A percentile compares a stretch with the other conserved stretches of the same genome.
These are phyloP conservation scores for Venturia canescens DNA, from an alignment of 1,140 invertebrate species.

Conservation along the genomic window DNA sequence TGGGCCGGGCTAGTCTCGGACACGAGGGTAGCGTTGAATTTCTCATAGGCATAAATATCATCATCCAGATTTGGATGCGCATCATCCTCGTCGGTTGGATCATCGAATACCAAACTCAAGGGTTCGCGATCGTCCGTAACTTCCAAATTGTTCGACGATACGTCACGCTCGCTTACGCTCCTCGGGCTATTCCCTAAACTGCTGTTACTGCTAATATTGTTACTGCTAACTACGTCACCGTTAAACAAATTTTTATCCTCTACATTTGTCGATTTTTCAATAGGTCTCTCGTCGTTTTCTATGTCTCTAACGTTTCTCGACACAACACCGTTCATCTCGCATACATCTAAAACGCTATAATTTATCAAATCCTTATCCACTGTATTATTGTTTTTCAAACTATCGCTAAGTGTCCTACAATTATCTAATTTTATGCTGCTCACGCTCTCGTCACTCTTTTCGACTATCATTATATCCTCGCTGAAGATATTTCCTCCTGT, in stretches of 20 bases:
- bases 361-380: constrained; percentile 52
- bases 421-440: constrained; percentile 66
- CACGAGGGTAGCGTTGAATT: constrained; percentile 63
- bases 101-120: constrained; percentile 67
- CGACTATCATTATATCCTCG: constrained; percentile 68
- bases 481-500: constrained; percentile 43
- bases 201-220: constrained; percentile 61
- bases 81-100: constrained; percentile 62
- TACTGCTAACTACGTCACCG: constrained; percentile 63
- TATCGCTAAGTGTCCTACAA: constrained; percentile 62
- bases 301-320: constrained; percentile 58
- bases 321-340: constrained; percentile 49
- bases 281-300: constrained; percentile 44
- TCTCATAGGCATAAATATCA: constrained; percentile 74
- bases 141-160: constrained; percentile 63
- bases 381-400: constrained; percentile 55
- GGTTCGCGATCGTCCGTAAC: constrained; percentile 65
- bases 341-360: constrained; percentile 58
- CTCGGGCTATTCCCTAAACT: constrained; percentile 68
- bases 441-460: constrained; percentile 66
- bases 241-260: constrained; percentile 58
- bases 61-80: constrained; percentile 65
- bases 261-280: constrained; percentile 44
- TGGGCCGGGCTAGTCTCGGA: constrained; percentile 47
- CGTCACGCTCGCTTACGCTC: constrained; percentile 62